Evolutionary conservation across 2,113 vertebrate species (phyloP).

Genomic region (Cololabis saira): DNA sequence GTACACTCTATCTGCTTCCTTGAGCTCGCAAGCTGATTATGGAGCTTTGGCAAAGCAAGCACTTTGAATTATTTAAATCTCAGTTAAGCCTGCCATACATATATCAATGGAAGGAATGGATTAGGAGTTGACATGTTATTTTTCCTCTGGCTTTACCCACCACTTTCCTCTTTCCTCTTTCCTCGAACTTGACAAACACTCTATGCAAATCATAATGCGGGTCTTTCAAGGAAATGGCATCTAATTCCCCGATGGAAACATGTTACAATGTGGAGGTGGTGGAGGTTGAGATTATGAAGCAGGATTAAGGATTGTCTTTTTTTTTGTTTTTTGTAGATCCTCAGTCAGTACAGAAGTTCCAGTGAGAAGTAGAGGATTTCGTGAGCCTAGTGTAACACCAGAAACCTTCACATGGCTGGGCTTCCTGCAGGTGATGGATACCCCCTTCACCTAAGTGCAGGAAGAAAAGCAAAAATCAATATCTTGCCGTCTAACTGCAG

Average conservation of each 20-base stretch:
- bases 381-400: constrained; percentile 38
- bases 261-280: constrained; percentile 35
- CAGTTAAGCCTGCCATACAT: constrained; percentile 83
- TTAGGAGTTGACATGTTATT: constrained; percentile 75
- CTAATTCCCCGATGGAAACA: constrained; percentile 39
- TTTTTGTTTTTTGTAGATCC: constrained; percentile 29
- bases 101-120: constrained; percentile 84
- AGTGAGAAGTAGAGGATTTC: constrained; percentile 31
- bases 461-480: constrained; percentile 70
- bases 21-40: constrained; percentile 83
- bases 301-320: constrained; percentile 53
- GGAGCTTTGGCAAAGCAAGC: constrained; percentile 83
- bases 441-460: constrained; percentile 30
- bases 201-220: constrained; percentile 41
- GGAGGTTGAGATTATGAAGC: constrained; percentile 50
- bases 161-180: constrained; percentile 43
- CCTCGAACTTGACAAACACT: constrained; percentile 54
- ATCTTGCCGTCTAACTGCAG: constrained; percentile 60
- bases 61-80: constrained; percentile 91
- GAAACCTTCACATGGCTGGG: constrained; percentile 55
- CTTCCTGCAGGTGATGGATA: constrained; percentile 55
- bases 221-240: constrained; percentile 56
- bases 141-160: constrained; percentile 59
- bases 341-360: constrained; percentile 29
- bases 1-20: constrained; percentile 78